These are phyloP conservation scores for Oasisia sp. DNA, from an alignment of 2,888 invertebrate species.

Conservation along the genomic window DNA sequence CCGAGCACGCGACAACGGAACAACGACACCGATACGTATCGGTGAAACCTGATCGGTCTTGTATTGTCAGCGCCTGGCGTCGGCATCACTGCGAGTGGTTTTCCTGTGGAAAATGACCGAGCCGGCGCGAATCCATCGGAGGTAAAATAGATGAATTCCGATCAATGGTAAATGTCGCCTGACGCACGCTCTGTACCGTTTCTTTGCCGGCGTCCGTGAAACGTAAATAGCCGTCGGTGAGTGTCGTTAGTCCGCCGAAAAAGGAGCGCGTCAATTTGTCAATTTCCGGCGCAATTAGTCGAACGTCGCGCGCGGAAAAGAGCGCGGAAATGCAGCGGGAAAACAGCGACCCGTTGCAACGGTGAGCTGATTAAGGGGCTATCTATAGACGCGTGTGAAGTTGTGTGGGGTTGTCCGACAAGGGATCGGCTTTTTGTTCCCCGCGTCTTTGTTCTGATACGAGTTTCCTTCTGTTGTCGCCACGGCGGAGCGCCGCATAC, in stretches of 20 bases:
- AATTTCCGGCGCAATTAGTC: neutral
- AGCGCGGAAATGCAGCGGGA: neutral
- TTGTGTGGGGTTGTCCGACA: neutral
- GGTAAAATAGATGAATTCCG: neutral
- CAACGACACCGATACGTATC: neutral
- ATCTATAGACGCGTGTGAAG: neutral
- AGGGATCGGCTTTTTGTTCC: neutral
- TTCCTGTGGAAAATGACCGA: neutral
- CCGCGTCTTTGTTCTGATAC: neutral
- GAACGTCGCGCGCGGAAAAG: neutral
- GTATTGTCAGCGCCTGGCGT: neutral
- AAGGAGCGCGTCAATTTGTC: constrained; percentile 10
- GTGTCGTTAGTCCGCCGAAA: neutral
- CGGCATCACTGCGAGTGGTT: neutral
- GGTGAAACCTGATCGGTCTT: neutral
- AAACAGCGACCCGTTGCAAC: constrained; percentile 1
- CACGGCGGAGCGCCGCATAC: neutral
- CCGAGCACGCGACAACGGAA: neutral
- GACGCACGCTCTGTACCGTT: neutral
- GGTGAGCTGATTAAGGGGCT: neutral
- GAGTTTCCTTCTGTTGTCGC: neutral
- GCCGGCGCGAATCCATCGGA: neutral
- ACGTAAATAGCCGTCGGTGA: neutral
- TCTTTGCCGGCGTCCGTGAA: neutral
- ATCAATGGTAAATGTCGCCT: neutral